Evolutionary conservation across 2,797 vertebrate genomes (phyloP), one percentile per base, ranked within the genome.

Genomic region (Paedocypris micromegethes): DNA sequence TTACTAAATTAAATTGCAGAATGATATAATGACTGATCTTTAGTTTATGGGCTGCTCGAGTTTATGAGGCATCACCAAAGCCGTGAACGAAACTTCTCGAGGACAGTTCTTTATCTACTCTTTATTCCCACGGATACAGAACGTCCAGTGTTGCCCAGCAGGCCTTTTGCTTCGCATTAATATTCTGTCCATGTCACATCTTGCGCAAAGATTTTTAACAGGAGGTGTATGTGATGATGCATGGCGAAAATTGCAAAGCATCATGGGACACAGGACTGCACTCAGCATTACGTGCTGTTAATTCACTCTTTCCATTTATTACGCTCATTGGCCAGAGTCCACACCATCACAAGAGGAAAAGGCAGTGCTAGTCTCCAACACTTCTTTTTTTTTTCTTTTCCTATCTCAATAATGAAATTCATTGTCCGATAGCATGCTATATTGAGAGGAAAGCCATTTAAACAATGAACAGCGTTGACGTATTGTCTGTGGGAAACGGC

Each of bases 311-410:
- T 74, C 64, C 68, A 67, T 65, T 56, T 68, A 45, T 62, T 72
- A 64, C 42, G 60, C 62, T 52, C 46, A 41, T 66, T 72, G n/a
- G 72, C 68, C 53, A 54, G 38, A 53, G 53, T 61, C 51, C 55
- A 64, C 56, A 38, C 66, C 64, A 60, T 44, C 53, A 76, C 74
- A 76, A 78, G 64, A 63, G 77, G 74, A 72, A 67, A 76, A 74
- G 72, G 72, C 74, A 43, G 74, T 74, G 69, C 74, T 50, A 57
- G 62, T 61, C 62, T 64, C 56, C 44, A 41, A 7, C 42, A 4
- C 6, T 50, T 48, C n/a, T n/a, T 63, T 42, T 48, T 46, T 39
- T 48, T 64, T 49, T 43, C 51, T 51, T 40, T 9, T 60, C 47
- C 52, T 44, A 2, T 38, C 55, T 61, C 60, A 59, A 50, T 69